Percentiles rank a stretch among this genome's conserved stretches.
phyloP scores from a whole-genome alignment of 2,797 vertebrate genomes.

The Salmo trutta region DNA sequence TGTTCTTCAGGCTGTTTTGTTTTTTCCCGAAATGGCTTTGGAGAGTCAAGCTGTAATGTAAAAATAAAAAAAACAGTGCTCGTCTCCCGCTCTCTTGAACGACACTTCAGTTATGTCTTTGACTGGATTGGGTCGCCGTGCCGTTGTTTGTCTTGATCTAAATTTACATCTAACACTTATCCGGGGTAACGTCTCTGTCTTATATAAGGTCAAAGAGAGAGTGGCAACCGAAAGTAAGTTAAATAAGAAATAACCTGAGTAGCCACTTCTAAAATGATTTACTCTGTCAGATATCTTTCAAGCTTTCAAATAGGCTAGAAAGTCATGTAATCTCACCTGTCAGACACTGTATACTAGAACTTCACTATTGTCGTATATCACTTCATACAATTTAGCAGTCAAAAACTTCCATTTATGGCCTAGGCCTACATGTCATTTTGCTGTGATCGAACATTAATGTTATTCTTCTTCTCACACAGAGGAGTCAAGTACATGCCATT shows the following conservation, averaged over 20 bases:
- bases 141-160: slow-evolving; percentile 60
- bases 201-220: slow-evolving; percentile 36
- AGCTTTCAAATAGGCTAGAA: neutral
- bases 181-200: slow-evolving; percentile 41
- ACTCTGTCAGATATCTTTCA: neutral
- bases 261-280: slow-evolving; percentile 24
- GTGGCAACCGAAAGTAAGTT: slow-evolving; percentile 45
- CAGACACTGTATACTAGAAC: slow-evolving; percentile 37
- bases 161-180: slow-evolving; percentile 63
- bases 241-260: slow-evolving; percentile 31
- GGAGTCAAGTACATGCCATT: slow-evolving; percentile 37
- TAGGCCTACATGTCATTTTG: slow-evolving; percentile 38
- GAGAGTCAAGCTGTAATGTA: slow-evolving; percentile 37
- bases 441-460: slow-evolving; percentile 59
- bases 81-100: slow-evolving; percentile 43
- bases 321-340: slow-evolving; percentile 45
- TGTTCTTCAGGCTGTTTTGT: slow-evolving; percentile 41
- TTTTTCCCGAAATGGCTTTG: slow-evolving; percentile 47
- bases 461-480: slow-evolving; percentile 47
- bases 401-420: slow-evolving; percentile 46
- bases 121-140: slow-evolving; percentile 33
- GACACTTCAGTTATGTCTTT: slow-evolving; percentile 57
- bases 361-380: slow-evolving; percentile 23
- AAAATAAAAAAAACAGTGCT: slow-evolving; percentile 31
- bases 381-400: slow-evolving; percentile 25